Evolutionary conservation across 1,140 invertebrate species (phyloP).

Genomic region (Lordiphosa stackelbergi): DNA sequence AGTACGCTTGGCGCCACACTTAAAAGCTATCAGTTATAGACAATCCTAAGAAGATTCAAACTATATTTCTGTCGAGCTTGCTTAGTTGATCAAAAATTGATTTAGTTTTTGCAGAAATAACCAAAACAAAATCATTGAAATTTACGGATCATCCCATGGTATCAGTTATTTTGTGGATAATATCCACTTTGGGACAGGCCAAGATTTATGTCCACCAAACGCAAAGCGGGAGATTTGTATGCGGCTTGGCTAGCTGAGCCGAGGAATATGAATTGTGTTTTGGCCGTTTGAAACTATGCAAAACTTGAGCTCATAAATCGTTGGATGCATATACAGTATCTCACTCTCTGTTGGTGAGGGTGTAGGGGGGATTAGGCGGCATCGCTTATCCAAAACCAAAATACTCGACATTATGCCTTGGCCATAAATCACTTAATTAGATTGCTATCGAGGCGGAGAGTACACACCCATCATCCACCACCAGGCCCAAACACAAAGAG

Average conservation of each 20-base stretch:
- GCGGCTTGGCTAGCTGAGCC: slow-evolving; percentile 5
- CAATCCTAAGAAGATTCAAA: no score
- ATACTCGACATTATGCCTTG: slow-evolving; percentile 51
- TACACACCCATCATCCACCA: slow-evolving; percentile 32
- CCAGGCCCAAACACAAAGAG: slow-evolving; percentile 13
- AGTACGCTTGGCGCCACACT: no score
- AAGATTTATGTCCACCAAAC: slow-evolving; percentile 62
- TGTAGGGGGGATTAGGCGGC: slow-evolving; percentile 34
- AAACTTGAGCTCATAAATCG: slow-evolving; percentile 63
- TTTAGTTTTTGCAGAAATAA: no score
- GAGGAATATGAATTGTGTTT: slow-evolving; percentile 58
- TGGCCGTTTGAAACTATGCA: slow-evolving; percentile 69
- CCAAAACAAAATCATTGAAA: no score
- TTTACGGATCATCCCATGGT: slow-evolving; percentile 28
- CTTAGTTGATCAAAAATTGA: no score
- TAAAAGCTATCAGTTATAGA: no score
- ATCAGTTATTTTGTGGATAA: slow-evolving; percentile 4
- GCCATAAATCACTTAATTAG: slow-evolving; percentile 63
- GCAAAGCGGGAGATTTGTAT: slow-evolving; percentile 67
- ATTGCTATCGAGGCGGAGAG: slow-evolving; percentile 37
- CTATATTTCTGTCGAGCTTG: no score
- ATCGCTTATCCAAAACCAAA: slow-evolving; percentile 38
- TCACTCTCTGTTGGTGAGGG: slow-evolving; percentile 1
- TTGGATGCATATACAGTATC: slow-evolving; percentile 29
- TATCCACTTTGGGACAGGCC: slow-evolving; percentile 16